Percentiles rank a stretch among this genome's conserved stretches.
Evolutionary conservation across 2,113 vertebrate species (phyloP).

Genomic region (Nematolebias whitei): DNA sequence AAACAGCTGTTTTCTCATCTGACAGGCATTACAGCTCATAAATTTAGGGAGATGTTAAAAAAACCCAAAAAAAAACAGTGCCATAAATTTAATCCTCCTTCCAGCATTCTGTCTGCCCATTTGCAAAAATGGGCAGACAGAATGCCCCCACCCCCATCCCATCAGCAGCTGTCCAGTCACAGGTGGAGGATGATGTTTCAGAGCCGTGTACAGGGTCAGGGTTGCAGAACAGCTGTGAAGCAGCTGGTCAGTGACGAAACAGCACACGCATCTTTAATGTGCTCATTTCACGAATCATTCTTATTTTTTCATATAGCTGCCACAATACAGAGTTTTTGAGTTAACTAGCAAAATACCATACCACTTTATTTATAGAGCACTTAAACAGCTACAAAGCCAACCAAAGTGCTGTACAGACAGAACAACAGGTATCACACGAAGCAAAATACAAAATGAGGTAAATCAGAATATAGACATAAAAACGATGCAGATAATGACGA

Average conservation of each 20-base stretch:
- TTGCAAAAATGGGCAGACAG: no score
- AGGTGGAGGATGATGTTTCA: constrained; percentile 54
- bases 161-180: constrained; percentile 28
- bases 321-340: no score
- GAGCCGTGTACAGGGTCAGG: constrained; percentile 19
- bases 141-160: background rate
- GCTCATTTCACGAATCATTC: background rate
- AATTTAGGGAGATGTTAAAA: constrained; percentile 57
- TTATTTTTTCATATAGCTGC: background rate
- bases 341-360: no score
- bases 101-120: constrained; percentile 15
- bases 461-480: no score
- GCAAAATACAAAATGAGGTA: no score
- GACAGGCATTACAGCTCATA: constrained; percentile 49
- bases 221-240: constrained; percentile 58
- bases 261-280: background rate
- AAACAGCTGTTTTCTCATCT: constrained; percentile 52
- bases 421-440: no score
- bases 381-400: no score
- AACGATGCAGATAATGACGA: no score
- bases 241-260: constrained; percentile 11
- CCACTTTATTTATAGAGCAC: no score
- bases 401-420: no score
- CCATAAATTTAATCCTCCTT: constrained; percentile 47
- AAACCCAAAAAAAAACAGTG: constrained; percentile 18